phyloP scores from a whole-genome alignment of 2,797 vertebrate genomes.

The Eulemur mongoz region DNA sequence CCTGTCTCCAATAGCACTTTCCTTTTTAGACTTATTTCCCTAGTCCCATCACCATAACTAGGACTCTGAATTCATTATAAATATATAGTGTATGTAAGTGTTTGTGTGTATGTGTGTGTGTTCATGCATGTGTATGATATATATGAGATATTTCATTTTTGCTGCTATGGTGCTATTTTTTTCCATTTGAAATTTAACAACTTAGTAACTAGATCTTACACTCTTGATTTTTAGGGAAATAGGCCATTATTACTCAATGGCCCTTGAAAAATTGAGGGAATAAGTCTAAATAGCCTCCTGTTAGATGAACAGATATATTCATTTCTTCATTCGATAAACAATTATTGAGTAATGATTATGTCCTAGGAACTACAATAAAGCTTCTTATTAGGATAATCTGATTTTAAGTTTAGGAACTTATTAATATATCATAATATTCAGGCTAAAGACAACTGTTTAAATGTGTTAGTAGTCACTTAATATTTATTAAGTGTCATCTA shows the following conservation, averaged over 20 bases:
- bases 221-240: constrained; percentile 79
- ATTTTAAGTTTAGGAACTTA: background rate
- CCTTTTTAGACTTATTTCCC: background rate
- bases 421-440: background rate
- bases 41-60: background rate
- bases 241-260: constrained; percentile 73
- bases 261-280: background rate
- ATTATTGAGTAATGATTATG: background rate
- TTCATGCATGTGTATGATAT: constrained; percentile 36
- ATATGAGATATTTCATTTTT: constrained; percentile 85
- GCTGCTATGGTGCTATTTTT: constrained; percentile 79
- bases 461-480: background rate
- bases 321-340: background rate
- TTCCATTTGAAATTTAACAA: constrained; percentile 79
- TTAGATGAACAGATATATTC: background rate
- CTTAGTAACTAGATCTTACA: constrained; percentile 75
- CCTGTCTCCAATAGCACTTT: background rate
- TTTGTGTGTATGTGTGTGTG: background rate
- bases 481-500: background rate
- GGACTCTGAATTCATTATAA: background rate
- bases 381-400: background rate
- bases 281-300: background rate
- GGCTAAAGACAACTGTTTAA: background rate
- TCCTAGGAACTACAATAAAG: background rate
- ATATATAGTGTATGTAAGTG: background rate